Evolutionary conservation across 2,797 vertebrate genomes (phyloP), one percentile per base, ranked within the genome.

Genomic region (Neoniphon sammara): DNA sequence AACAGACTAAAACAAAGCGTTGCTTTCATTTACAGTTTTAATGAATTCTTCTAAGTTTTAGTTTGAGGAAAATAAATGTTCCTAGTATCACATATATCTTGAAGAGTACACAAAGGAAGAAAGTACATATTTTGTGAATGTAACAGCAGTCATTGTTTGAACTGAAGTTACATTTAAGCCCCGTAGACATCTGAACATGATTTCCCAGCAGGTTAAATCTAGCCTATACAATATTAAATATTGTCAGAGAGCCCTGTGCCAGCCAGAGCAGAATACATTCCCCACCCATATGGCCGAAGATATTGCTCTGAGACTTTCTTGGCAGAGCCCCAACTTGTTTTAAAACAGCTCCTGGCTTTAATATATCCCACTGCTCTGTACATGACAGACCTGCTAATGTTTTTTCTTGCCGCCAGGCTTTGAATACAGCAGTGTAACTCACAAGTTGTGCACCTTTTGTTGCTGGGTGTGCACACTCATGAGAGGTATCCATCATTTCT

Each of bases 251-350:
- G 42, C 56, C 50, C 7, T 49, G 59, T 62, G 55, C 58, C 79
- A 82, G 76, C 63, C 3, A 4, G 39, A 46, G 67, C 49, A 82
- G 68, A 80, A 83, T 70, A 46, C 61, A 21, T 75, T 75, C 60
- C 53, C 36, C 68, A 77, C 83, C 85, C 84, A 81, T 85, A 75
- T 64, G 69, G 76, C 80, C 68, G 76, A 64, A 80, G 85, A 88
- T 85, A 87, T 88, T 90, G 83, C 83, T 85, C 50, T 85, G 83
- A 87, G 89, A 90, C 86, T 70, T 89, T 85, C 78, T 66, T 84
- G 85, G 85, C 85, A 73, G 25, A 12, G 47, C 18, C 69, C 78
- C 81, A 83, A 77, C 80, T 78, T 81, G 72, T 87, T 90, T 85
- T 73, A 83, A 88, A 89, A 80, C 47, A 31, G 77, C 75, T 77